Evolutionary conservation across 2,113 vertebrate species (phyloP).

Genomic region (Nettapus auritus): DNA sequence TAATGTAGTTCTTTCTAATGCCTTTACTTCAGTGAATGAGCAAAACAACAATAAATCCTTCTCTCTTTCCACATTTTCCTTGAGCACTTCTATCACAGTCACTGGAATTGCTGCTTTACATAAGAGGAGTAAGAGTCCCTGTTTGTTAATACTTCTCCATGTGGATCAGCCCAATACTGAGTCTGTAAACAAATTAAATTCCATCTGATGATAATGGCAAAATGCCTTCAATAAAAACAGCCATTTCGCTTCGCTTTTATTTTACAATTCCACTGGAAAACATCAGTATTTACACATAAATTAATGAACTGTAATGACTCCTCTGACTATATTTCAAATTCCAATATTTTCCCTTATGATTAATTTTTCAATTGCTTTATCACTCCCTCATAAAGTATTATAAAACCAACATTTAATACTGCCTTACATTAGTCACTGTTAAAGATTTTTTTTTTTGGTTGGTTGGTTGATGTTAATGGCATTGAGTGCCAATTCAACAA

Average conservation of each 20-base stretch:
- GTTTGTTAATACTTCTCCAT: neutral
- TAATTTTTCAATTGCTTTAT: conserved; percentile 70
- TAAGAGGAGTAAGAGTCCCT: neutral
- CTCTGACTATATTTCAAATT: conserved; percentile 52
- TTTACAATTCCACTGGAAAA: conserved; percentile 58
- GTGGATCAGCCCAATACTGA: neutral
- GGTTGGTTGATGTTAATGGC: conserved; percentile 60
- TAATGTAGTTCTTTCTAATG: neutral
- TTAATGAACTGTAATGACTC: conserved; percentile 58
- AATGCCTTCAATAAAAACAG: conserved; percentile 37
- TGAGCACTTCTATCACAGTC: neutral
- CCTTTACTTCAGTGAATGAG: neutral
- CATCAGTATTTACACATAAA: conserved; percentile 59
- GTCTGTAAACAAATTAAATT: conserved; percentile 52
- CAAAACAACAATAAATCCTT: neutral
- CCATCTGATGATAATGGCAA: conserved; percentile 47
- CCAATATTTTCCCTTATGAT: conserved; percentile 51
- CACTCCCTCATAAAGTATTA: conserved; percentile 44
- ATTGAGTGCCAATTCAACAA: conserved; percentile 62
- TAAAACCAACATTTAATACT: conserved; percentile 42
- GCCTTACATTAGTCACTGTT: conserved; percentile 37
- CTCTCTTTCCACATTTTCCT: neutral
- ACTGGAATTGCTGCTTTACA: neutral
- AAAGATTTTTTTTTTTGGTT: neutral
- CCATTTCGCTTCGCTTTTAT: conserved; percentile 28